phyloP scores from a whole-genome alignment of 1,140 invertebrate species.

The Arctopsyche grandis region DNA sequence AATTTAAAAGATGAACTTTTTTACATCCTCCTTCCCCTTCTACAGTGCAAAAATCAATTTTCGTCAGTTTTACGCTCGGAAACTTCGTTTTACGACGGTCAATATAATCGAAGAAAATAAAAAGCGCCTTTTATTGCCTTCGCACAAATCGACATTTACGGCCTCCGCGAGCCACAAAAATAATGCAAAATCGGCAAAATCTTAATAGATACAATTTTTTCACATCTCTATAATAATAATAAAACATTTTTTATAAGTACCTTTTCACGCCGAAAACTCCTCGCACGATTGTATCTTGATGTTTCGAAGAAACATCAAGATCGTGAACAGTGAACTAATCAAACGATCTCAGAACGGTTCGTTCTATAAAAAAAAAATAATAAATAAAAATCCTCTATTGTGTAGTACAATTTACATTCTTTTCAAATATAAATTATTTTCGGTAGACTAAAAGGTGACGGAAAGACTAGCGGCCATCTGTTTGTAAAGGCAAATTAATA shows the following conservation, averaged over 20 bases:
- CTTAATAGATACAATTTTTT: not conserved
- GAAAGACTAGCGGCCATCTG: slow-evolving; percentile 45
- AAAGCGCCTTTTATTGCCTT: slow-evolving; percentile 14
- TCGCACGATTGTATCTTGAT: not conserved
- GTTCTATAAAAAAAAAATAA: not conserved
- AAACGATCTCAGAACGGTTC: no score
- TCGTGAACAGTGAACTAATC: no score
- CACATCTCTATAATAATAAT: not conserved
- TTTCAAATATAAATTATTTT: not conserved
- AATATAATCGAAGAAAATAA: slow-evolving; percentile 12
- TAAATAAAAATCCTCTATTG: not conserved
- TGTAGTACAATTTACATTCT: not conserved
- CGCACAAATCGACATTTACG: slow-evolving; percentile 11
- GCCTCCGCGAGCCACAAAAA: slow-evolving; percentile 13
- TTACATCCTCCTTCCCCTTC: no score
- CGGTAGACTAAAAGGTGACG: not conserved
- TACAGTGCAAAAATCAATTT: not conserved
- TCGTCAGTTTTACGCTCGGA: not conserved
- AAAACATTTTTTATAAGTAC: no score
- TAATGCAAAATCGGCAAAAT: slow-evolving; percentile 17
- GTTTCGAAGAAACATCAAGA: no score
- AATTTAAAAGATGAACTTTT: no score
- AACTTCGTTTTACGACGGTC: not conserved
- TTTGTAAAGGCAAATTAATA: slow-evolving; percentile 54
- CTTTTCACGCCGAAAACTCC: not conserved